Base-by-base conservation (phyloP, 2,797 vertebrate genomes). In the Phataginus tetradactyla region DNA sequence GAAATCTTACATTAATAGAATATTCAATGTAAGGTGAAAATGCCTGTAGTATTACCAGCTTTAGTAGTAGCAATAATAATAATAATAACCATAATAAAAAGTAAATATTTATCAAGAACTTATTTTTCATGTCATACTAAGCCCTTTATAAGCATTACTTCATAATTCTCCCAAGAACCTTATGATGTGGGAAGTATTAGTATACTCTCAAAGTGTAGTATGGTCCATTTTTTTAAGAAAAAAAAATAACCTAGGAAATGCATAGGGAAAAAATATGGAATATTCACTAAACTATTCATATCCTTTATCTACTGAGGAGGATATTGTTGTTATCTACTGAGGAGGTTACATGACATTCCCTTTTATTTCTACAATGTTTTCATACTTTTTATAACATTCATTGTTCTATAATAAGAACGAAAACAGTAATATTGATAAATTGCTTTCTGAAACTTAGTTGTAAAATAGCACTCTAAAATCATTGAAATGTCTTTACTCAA, bases 171-270 rank as follows among this genome's bases (percentile, higher is more conserved):
- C 39, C 3, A 83, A 95, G 37, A 81, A 74, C 25, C 64, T 91
- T 78, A 81, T 71, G n/a, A 84, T 13, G 1, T n/a, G 64, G 23
- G 14, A 59, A 49, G 25, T 78, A 75, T 83, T 69, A 91, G 7
- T 83, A 69, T n/a, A 64, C 21, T 90, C 34, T 23, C n/a, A 42
- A 75, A 74, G n/a, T 83, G 29, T 18, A 74, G 32, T 49, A 53
- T 34, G 5, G 83, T 49, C 13, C 4, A 74, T 55, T 49, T 74
- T 49, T 66, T 77, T 51, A 45, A 57, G 86, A 72, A 57, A 94
- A 77, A 87, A 87, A 90, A 90, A 63, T 42, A 80, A 63, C 14
- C 17, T 97, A 83, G 45, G 34, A 83, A 96, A 42, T 61, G 18
- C 32, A 78, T 49, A 77, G 17, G n/a, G 71, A 59, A 34, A 69